Conservation (phyloP, 2,797 vertebrate genomes). For the Mallotus villosus region DNA sequence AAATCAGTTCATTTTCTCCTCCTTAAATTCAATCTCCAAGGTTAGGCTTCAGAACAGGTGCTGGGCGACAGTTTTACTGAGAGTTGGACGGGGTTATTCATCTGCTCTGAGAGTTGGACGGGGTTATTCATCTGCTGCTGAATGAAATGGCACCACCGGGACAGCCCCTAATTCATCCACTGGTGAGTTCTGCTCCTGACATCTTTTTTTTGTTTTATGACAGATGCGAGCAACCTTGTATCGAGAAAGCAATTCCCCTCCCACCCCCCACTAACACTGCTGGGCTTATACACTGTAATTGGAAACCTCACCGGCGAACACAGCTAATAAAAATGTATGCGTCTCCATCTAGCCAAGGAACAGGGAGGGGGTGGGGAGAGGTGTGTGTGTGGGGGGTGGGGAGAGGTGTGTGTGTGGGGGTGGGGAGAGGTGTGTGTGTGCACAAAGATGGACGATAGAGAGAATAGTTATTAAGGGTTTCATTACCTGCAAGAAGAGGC, state of each 20-base stretch:
- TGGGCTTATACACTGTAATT: constrained; percentile 41
- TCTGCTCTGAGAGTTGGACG: constrained; percentile 6
- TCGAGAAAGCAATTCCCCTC: constrained; percentile 43
- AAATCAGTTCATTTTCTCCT: constrained; percentile 5
- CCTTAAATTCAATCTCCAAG: constrained; percentile 12
- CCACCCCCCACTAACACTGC: not conserved
- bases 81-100: constrained; percentile 24
- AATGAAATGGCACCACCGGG: constrained; percentile 33
- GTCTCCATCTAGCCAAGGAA: constrained; percentile 34
- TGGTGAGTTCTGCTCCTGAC: constrained; percentile 25
- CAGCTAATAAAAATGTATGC: constrained; percentile 24
- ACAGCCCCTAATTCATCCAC: constrained; percentile 29
- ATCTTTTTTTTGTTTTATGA: constrained; percentile 37
- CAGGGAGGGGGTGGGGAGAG: constrained; percentile 13
- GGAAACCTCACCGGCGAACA: constrained; percentile 43
- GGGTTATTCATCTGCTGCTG: constrained; percentile 30
- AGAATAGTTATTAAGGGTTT: constrained; percentile 36
- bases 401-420: no score
- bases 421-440: no score
- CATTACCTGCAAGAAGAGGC: constrained; percentile 29
- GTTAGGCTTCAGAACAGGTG: constrained; percentile 2
- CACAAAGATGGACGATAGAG: constrained; percentile 13
- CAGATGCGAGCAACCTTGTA: constrained; percentile 21
- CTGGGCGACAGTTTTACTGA: constrained; percentile 18
- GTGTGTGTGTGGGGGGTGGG: no score